Percentiles rank a stretch among this genome's conserved stretches.
These are phyloP conservation scores for Hydrolagus affinis DNA, from an alignment of 2,113 vertebrate genomes.

Conservation along the genomic window DNA sequence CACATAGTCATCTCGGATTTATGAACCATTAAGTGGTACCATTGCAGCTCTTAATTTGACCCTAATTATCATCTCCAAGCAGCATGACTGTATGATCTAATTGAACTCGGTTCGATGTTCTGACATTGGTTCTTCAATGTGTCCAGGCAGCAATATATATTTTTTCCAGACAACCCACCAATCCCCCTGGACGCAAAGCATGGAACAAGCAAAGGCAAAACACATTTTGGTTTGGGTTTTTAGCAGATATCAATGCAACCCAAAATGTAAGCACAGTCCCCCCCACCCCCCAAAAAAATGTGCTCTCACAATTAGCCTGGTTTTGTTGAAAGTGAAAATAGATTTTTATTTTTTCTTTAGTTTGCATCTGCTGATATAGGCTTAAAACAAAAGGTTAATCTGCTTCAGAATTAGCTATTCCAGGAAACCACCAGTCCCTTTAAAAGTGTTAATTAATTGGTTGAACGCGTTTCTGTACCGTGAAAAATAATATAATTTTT, in stretches of 20 bases:
- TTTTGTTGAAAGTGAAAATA: constrained; percentile 28
- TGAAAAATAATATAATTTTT: too few relatives aligned
- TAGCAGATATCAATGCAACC: constrained; percentile 27
- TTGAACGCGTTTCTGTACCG: constrained; percentile 23
- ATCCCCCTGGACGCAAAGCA: constrained; percentile 27
- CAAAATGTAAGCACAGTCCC: not conserved
- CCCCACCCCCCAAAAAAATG: too few relatives aligned
- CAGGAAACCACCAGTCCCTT: constrained; percentile 23
- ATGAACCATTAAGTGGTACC: constrained; percentile 28
- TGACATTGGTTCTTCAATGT: constrained; percentile 15
- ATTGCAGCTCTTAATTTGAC: constrained; percentile 31
- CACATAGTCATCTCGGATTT: constrained; percentile 27
- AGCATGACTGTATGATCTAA: constrained; percentile 31
- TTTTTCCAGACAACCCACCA: constrained; percentile 21
- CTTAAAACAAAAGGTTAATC: constrained; percentile 32
- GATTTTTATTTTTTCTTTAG: not conserved
- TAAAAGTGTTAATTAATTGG: constrained; percentile 27
- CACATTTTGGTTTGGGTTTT: constrained; percentile 23
- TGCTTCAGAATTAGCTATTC: constrained; percentile 25
- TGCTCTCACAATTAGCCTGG: constrained; percentile 25
- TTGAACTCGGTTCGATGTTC: constrained; percentile 25
- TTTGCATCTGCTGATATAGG: constrained; percentile 24
- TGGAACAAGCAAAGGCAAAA: constrained; percentile 7
- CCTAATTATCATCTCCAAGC: constrained; percentile 30
- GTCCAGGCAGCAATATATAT: constrained; percentile 28